phyloP scores from a whole-genome alignment of 2,888 invertebrate species.

The Microplitis deprimator region DNA sequence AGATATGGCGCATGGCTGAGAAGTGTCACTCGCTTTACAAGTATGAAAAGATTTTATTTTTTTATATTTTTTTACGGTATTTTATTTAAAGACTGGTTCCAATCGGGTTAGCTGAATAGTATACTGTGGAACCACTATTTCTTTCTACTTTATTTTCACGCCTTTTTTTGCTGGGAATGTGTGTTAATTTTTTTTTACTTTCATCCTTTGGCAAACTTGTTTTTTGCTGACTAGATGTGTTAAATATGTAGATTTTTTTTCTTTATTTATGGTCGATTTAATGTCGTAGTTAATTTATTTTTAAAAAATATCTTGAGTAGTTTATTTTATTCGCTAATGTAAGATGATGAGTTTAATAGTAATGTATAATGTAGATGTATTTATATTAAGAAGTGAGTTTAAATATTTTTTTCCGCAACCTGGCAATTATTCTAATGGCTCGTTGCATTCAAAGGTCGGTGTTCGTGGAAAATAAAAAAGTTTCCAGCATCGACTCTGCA shows the following conservation, averaged over 20 bases:
- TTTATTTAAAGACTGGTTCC: constrained; percentile 23
- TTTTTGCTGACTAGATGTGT: not conserved
- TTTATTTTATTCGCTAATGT: no score
- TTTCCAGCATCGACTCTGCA: not conserved
- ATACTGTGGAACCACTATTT: not conserved
- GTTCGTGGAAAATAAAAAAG: constrained; percentile 13
- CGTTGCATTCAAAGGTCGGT: constrained; percentile 26
- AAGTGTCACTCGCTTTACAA: constrained; percentile 10
- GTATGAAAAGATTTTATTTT: constrained; percentile 4
- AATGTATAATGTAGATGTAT: not conserved
- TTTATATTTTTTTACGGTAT: not conserved
- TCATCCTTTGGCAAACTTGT: constrained; percentile 7
- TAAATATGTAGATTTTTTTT: no score
- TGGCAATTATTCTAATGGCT: constrained; percentile 28
- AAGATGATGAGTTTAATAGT: no score
- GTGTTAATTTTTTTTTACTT: constrained; percentile 9
- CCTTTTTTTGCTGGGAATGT: not conserved
- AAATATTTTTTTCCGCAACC: not conserved
- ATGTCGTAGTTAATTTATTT: not conserved
- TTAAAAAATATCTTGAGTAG: not conserved
- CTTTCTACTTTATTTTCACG: not conserved
- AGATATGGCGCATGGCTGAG: not conserved
- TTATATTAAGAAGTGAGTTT: not conserved
- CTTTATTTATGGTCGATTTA: no score
- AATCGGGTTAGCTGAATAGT: not conserved